Evolutionary conservation across 2,113 vertebrate genomes (phyloP), one percentile per base, ranked within the genome.

Genomic region (Lates calcarifer): DNA sequence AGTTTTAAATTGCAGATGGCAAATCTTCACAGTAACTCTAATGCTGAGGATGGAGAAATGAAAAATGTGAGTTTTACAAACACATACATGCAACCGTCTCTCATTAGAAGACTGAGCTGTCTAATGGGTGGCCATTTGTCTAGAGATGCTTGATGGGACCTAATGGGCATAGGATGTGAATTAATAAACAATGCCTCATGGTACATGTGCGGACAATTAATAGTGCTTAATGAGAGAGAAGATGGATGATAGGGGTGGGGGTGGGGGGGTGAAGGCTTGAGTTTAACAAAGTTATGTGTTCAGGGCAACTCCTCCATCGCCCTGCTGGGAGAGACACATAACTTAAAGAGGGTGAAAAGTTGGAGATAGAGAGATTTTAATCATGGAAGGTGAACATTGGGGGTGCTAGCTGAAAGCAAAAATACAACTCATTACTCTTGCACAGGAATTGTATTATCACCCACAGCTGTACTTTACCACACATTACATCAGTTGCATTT

Each of bases 141-240:
- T 87, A 39, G 74, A 84, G 63, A 84, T 69, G 29, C 81, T 84
- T 86, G 88, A 90, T 91, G 87, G 83, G 57, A 73, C 68, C 56
- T 92, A 93, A 92, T 93, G 90, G 84, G 89, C 81, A 88, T 74
- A 85, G 81, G 83, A 81, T 90, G 88, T 89, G 88, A 93, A 93
- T 93, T 93, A 92, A 94, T 93, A 92, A 93, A 90, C 91, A 93
- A 86, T 55, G 31, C 66, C 55, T 35, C 55, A 60, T 60, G 84
- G 47, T 91, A 89, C 88, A 91, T 82, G 87, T 82, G 80, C 70
- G 74, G 84, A 79, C 89, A 93, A 92, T 94, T 94, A 93, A 94
- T 91, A 87, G 87, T 74, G 72, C 81, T 77, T 92, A 92, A 94
- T 60, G 51, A 93, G 90, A 72, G 58, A 77, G 56, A 81, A 91